These are phyloP conservation scores for Nemapogon koenigi DNA, from an alignment of 2,888 invertebrate species.

Conservation along the genomic window DNA sequence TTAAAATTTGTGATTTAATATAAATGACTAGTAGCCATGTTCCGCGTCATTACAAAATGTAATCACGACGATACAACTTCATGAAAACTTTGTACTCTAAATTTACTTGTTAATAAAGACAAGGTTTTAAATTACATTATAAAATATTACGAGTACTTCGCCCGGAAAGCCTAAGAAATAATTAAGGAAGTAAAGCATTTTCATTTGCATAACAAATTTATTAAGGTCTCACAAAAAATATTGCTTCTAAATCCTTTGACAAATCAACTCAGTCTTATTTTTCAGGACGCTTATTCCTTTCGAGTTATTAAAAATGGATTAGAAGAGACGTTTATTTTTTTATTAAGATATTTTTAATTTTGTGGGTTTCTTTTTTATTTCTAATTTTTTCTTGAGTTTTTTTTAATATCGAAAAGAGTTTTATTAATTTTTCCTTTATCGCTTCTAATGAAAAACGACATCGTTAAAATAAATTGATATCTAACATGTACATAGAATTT, in stretches of 20 bases:
- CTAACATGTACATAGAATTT: no score
- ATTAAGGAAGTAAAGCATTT: conserved; percentile 50
- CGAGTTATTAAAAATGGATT: conserved; percentile 21
- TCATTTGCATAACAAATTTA: conserved; percentile 52
- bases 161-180: conserved; percentile 42
- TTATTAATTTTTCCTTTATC: no score
- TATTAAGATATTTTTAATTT: no score
- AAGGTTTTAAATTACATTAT: conserved; percentile 46
- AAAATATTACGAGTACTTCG: conserved; percentile 39
- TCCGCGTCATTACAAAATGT: conserved; percentile 24
- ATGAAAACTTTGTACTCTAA: conserved; percentile 13
- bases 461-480: no score
- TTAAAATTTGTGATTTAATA: no score
- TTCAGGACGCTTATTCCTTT: conserved; percentile 10
- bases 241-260: conserved; percentile 39
- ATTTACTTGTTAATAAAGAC: conserved; percentile 31
- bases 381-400: no score
- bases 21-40: no score
- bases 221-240: conserved; percentile 34
- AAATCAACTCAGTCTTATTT: conserved; percentile 24
- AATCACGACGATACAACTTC: conserved; percentile 25
- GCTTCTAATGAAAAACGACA: no score
- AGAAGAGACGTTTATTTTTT: no score
- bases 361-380: no score
- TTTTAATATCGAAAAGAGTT: no score